Evolutionary conservation across 1,140 invertebrate species (phyloP), one percentile per base, ranked within the genome.

Genomic region (Trichomalopsis sarcophagae): DNA sequence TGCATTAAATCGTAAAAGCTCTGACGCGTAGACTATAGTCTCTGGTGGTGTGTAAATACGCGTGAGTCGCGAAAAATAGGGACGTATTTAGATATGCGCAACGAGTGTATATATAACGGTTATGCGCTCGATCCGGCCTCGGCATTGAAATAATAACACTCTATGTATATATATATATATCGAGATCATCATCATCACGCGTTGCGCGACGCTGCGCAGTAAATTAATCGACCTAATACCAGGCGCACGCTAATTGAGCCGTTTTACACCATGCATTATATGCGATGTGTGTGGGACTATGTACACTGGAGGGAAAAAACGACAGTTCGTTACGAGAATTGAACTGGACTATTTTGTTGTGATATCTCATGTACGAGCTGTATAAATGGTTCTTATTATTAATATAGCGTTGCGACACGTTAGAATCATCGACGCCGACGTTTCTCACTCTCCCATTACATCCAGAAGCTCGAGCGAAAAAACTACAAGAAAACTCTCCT

Each of bases 171-270:
- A n/a, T 36, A 11, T 40, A 6, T 40, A 44, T 33, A n/a, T 33
- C 71, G 71, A 74, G 33, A 30, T 75, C 17, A 10, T 36, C 73
- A 3, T 75, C 0, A 33, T n/a, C 71, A 36, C 44, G 13, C 73
- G 36, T n/a, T 40, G 73, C 73, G 36, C 21, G 55, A n/a, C 17
- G 17, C 50, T 1, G 73, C 50, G 73, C 73, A 75, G 17, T 75
- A 44, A 75, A 75, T n/a, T 44, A 75, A 75, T 75, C 73, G 13
- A n/a, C 17, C 36, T 40, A 33, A 75, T 44, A 75, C 73, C 27
- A 27, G 27, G 4, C 17, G 27, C 27, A 7, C 27, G 36, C 7
- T 75, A 75, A 75, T 75, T 75, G 73, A 75, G 30, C 11, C 73
- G 36, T 44, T 75, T 44, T 21, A 44, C 17, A 33, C 27, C 1